These are phyloP conservation scores for Motacilla tschutschensis DNA, from an alignment of 2,113 vertebrate genomes.

Conservation along the genomic window DNA sequence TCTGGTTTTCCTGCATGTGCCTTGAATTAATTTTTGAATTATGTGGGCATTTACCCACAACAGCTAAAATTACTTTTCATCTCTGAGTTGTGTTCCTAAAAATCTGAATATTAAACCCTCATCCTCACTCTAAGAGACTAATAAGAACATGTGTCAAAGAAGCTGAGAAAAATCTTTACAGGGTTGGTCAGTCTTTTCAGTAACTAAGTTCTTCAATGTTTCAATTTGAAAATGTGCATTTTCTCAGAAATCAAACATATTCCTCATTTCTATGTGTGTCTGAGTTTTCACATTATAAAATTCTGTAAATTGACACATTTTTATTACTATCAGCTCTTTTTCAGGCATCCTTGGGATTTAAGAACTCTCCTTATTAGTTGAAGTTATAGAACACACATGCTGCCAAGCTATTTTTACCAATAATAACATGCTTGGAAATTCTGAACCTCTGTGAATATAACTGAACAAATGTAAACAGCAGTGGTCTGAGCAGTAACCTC, in stretches of 20 bases:
- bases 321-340: neutral
- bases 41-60: neutral
- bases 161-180: neutral
- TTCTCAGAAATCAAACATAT: neutral
- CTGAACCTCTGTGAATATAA: neutral
- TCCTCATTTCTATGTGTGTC: neutral
- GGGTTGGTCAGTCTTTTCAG: neutral
- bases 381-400: neutral
- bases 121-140: neutral
- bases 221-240: neutral
- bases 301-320: neutral
- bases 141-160: neutral
- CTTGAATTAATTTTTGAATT: neutral
- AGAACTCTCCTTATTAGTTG: neutral
- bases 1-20: neutral
- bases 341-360: neutral
- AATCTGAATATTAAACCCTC: neutral
- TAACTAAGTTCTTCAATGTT: neutral
- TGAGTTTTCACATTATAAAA: neutral
- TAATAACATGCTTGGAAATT: neutral
- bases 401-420: neutral
- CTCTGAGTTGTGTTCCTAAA: neutral
- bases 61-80: neutral
- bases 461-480: neutral
- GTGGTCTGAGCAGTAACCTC: neutral